Base-by-base conservation (phyloP, 2,888 invertebrate genomes). In the Caenorhabditis sp. region DNA sequence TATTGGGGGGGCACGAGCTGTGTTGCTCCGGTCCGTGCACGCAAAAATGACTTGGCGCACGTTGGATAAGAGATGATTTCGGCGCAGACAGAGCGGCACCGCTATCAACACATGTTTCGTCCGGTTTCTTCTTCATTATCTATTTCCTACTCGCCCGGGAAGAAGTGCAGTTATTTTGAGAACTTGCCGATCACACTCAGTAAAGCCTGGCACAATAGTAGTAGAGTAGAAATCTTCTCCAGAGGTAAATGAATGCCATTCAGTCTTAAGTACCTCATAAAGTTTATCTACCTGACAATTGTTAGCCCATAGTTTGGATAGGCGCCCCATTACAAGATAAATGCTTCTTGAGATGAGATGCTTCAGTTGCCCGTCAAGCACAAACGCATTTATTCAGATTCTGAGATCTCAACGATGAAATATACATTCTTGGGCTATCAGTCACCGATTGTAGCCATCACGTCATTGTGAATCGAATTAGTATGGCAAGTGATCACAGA, bases 81-180 rank as follows among this genome's bases (percentile, higher is more conserved):
- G 56, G 53, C 9, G 53, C 43, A 68, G 68, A 68, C 68, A 66
- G 56, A 66, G 56, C 48, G 66, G 56, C 65, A 56, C 52, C 43
- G 70, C 59, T 70, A 70, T 70, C 70, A 70, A 70, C 70, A 70
- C 59, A 53, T 70, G 70, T 70, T 70, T 70, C 59, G 30, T 65
- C 32, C 48, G 43, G 48, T 63, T 46, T 45, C 58, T 41, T 45
- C n/a, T 52, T 52, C 53, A 22, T 62, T 56, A 48, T 48, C 50
- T 11, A 35, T 41, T 11, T 27, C 53, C 4, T 26, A 39, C 55
- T 52, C 55, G 46, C 55, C 46, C 24, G 48, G 13, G 35, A 13
- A 13, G 13, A 35, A 35, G 2, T 30, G 30, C 6, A 30, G 9
- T 30, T 5, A n/a, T n/a, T n/a, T n/a, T n/a, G n/a, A n/a, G n/a